Evolutionary conservation across 1,140 invertebrate species (phyloP).

Genomic region (Meloidogyne floridensis): DNA sequence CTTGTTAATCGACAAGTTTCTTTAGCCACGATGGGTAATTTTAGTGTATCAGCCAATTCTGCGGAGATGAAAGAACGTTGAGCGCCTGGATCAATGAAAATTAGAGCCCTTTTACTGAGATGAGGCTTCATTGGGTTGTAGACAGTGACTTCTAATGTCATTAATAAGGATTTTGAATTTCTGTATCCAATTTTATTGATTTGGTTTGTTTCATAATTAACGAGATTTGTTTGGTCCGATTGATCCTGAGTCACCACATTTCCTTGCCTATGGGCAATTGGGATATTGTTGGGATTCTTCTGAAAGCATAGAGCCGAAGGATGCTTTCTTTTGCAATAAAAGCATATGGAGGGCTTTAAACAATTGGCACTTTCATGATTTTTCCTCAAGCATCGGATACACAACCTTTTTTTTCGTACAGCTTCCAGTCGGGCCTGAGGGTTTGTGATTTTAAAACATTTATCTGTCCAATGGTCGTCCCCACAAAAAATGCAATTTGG

Average conservation of each 20-base stretch:
- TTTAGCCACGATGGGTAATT: background rate
- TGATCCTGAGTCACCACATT: background rate
- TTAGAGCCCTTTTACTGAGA: background rate
- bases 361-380: slow-evolving; percentile 1
- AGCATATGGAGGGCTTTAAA: background rate
- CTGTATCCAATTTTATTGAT: background rate
- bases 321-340: background rate
- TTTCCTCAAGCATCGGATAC: background rate
- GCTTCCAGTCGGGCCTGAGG: background rate
- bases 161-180: background rate
- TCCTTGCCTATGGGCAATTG: background rate
- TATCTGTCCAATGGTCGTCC: background rate
- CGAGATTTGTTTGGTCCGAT: background rate
- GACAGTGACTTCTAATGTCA: background rate
- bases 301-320: background rate
- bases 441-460: background rate
- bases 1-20: slow-evolving; percentile 6
- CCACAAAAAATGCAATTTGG: background rate
- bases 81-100: slow-evolving; percentile 1
- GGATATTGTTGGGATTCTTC: too few relatives aligned
- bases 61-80: background rate
- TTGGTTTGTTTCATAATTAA: background rate
- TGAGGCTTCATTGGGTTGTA: slow-evolving; percentile 1
- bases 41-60: background rate
- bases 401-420: background rate